Percentiles rank a stretch among this genome's conserved stretches.
phyloP scores from a whole-genome alignment of 2,888 invertebrate genomes.

The Rhagophthalmus giganteus region DNA sequence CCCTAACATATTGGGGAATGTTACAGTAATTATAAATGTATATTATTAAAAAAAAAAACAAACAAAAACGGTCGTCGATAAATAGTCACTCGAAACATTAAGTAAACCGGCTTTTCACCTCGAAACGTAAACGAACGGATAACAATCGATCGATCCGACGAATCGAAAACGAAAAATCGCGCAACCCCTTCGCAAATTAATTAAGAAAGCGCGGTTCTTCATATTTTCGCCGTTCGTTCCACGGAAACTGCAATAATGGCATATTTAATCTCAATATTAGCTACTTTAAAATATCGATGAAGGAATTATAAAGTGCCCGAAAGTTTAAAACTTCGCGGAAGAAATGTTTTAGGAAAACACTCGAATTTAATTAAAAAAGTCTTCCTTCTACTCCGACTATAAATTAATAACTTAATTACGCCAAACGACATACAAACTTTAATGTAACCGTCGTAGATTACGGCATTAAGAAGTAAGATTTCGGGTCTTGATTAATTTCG shows the following conservation, averaged over 20 bases:
- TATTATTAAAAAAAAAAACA: no score
- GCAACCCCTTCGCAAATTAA: not conserved
- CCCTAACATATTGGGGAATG: no score
- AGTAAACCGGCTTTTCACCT: no score
- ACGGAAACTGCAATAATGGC: no score
- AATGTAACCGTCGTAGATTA: constrained; percentile 27
- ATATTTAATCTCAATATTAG: not conserved
- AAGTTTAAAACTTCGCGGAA: constrained; percentile 20
- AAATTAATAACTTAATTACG: constrained; percentile 33
- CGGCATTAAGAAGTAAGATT: constrained; percentile 26
- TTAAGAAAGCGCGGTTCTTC: no score
- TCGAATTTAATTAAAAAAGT: constrained; percentile 29
- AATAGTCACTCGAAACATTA: no score
- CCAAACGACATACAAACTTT: constrained; percentile 30
- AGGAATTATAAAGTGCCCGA: constrained; percentile 19
- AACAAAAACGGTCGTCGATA: no score
- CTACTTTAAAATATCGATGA: constrained; percentile 19
- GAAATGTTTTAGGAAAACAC: constrained; percentile 21
- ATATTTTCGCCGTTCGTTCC: no score
- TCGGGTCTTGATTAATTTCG: constrained; percentile 27
- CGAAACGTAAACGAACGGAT: no score
- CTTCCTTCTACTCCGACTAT: constrained; percentile 20
- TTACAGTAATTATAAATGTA: no score
- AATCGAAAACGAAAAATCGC: no score
- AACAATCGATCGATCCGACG: no score